Base-by-base conservation (phyloP, 1,140 invertebrate genomes). In the Drosophila ambigua region DNA sequence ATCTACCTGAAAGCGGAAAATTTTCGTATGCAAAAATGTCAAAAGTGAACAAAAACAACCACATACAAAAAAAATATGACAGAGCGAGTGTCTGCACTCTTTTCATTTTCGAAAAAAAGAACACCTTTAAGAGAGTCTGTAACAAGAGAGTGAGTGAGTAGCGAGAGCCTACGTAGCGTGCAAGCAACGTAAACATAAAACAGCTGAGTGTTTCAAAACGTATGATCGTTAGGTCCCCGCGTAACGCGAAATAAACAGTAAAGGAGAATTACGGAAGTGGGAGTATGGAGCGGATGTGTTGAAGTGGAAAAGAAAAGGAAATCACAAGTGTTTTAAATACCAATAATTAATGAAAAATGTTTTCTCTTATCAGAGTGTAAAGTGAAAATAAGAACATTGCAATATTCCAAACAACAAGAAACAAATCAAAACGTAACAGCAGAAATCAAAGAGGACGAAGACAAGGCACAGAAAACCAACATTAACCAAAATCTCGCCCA, bases 1-100 rank as follows among this genome's bases (percentile, higher is more conserved):
- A 87, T 76, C 64, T 88, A 88, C 83, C 83, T 83, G 83, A 88
- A 77, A 88, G 84, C 83, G 83, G 83, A 88, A 88, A 88, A 88
- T 88, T 88, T 88, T 77, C 65, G 60, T 88, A 77, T 79, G 84
- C 84, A 88, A 88, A 88, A 88, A 88, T 88, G 83, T 88, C 83
- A 88, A 88, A 88, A 88, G 84, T 88, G 79, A 88, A 79, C 75
- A 71, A 81, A 61, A 81, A 71, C 72, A 81, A 80, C 43, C 64
- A 58, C 35, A 57, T 48, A 39, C 43, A 23, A 43, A 65, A 85
- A 62, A 85, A 68, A 76, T 58, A 68, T 68, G 43, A 72, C 58
- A n/a, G 73, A 76, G 44, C 64, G 76, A 55, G 61, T 61, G 54
- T 50, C 35, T 60, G 61, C 67, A 28, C 53, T 60, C 46, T 15